Evolutionary conservation across 2,888 invertebrate genomes (phyloP).

Genomic region (Spodoptera picta): DNA sequence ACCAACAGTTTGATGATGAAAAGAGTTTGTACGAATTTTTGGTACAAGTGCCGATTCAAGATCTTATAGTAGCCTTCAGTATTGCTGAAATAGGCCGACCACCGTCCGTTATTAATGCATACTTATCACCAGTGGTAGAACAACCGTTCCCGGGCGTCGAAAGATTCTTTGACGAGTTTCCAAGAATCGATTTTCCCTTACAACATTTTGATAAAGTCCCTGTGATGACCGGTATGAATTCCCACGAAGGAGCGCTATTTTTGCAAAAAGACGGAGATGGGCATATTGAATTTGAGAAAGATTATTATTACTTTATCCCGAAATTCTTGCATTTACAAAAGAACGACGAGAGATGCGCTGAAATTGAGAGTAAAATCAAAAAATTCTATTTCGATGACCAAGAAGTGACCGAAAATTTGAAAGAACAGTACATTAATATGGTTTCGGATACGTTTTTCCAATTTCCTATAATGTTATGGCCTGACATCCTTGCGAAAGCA

Average conservation of each 20-base stretch:
- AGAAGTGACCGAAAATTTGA: constrained; percentile 53
- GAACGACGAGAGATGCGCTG: constrained; percentile 49
- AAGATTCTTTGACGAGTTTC: constrained; percentile 70
- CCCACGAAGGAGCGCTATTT: constrained; percentile 76
- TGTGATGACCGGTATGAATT: constrained; percentile 64
- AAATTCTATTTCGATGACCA: constrained; percentile 72
- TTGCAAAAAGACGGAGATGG: constrained; percentile 64
- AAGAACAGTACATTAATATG: constrained; percentile 67
- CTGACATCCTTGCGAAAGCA: constrained; percentile 64
- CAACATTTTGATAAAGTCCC: constrained; percentile 73
- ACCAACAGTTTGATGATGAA: constrained; percentile 62
- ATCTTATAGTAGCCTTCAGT: constrained; percentile 69
- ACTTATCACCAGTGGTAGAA: constrained; percentile 76
- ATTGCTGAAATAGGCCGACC: constrained; percentile 67
- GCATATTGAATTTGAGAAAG: constrained; percentile 65
- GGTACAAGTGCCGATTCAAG: constrained; percentile 64
- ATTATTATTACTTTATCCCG: constrained; percentile 73
- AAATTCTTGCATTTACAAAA: constrained; percentile 60
- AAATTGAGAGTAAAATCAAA: constrained; percentile 60
- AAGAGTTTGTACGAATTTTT: constrained; percentile 68
- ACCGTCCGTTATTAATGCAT: constrained; percentile 62
- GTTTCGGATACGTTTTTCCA: constrained; percentile 72
- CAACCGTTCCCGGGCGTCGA: constrained; percentile 70
- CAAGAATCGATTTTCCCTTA: constrained; percentile 62
- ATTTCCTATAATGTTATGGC: constrained; percentile 66